Evolutionary conservation across 1,140 invertebrate species (phyloP).

Genomic region (Pseudobourletiella spinata): DNA sequence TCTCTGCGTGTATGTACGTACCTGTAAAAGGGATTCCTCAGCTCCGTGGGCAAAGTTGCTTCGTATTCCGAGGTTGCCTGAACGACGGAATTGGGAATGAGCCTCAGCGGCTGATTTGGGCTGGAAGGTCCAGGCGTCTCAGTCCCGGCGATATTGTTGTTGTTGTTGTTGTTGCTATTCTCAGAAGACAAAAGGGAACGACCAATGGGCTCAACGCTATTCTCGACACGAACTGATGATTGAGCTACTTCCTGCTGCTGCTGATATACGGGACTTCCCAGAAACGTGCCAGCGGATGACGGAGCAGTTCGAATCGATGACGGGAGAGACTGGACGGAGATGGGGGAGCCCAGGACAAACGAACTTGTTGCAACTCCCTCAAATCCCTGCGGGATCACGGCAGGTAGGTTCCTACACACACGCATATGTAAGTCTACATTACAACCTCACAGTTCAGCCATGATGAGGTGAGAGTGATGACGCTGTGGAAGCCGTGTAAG

Average conservation of each 20-base stretch:
- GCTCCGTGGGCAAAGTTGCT: constrained; percentile 13
- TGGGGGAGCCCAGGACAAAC: constrained; percentile 18
- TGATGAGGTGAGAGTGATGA: neutral
- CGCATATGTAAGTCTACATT: neutral
- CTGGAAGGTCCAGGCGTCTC: neutral
- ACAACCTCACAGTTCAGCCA: neutral
- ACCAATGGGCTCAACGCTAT: neutral
- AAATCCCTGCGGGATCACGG: constrained; percentile 27
- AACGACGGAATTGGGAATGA: constrained; percentile 19
- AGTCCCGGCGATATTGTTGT: too few species aligned
- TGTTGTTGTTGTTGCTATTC: too few species aligned
- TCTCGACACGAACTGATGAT: constrained; percentile 6
- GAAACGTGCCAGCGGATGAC: neutral
- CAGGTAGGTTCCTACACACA: constrained; percentile 14
- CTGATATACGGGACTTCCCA: neutral
- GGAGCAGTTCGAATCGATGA: neutral
- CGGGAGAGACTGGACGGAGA: neutral
- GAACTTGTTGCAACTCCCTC: constrained; percentile 28
- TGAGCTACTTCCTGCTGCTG: neutral
- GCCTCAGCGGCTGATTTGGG: neutral
- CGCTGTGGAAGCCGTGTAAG: too few species aligned
- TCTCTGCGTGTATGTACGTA: too few species aligned
- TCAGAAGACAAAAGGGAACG: too few species aligned
- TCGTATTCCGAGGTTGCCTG: constrained; percentile 17
- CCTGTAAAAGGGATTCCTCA: constrained; percentile 32